phyloP scores from a whole-genome alignment of 2,888 invertebrate genomes.

The Volucella inanis region DNA sequence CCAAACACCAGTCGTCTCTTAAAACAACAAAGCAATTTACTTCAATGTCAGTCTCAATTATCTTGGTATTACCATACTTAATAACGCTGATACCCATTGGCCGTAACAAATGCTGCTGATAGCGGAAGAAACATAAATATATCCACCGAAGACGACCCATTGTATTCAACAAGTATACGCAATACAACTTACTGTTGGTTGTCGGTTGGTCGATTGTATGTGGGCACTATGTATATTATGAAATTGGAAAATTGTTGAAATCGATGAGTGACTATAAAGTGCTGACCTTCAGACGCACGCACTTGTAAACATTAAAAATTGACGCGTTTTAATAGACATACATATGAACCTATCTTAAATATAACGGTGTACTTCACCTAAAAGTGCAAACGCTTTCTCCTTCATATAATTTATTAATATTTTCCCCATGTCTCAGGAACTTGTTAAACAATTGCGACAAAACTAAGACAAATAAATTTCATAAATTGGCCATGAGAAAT shows the following conservation, averaged over 20 bases:
- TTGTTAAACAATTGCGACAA: conserved; percentile 36
- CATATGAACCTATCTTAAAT: too few relatives aligned
- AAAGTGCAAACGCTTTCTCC: conserved; percentile 53
- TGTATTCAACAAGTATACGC: not conserved
- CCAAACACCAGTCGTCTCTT: not conserved
- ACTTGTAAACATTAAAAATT: not conserved
- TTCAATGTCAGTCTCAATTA: conserved; percentile 65
- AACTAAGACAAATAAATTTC: conserved; percentile 20
- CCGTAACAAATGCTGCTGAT: conserved; percentile 6
- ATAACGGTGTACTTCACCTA: not conserved
- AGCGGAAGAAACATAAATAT: conserved; percentile 3
- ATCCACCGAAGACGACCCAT: not conserved
- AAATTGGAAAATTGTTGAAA: conserved; percentile 35
- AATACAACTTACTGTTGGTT: conserved; percentile 1
- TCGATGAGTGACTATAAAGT: not conserved
- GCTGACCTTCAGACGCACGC: conserved; percentile 50
- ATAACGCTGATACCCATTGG: not conserved
- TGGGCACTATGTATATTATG: not conserved
- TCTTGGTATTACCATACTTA: conserved; percentile 24
- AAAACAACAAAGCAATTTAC: conserved; percentile 30
- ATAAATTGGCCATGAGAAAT: conserved; percentile 11
- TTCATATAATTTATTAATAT: conserved; percentile 51
- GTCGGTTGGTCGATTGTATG: not conserved
- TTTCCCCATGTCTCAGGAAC: conserved; percentile 18
- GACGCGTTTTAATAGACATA: too few relatives aligned